phyloP scores from a whole-genome alignment of 2,113 vertebrate genomes.

The Eupsittula cactorum region DNA sequence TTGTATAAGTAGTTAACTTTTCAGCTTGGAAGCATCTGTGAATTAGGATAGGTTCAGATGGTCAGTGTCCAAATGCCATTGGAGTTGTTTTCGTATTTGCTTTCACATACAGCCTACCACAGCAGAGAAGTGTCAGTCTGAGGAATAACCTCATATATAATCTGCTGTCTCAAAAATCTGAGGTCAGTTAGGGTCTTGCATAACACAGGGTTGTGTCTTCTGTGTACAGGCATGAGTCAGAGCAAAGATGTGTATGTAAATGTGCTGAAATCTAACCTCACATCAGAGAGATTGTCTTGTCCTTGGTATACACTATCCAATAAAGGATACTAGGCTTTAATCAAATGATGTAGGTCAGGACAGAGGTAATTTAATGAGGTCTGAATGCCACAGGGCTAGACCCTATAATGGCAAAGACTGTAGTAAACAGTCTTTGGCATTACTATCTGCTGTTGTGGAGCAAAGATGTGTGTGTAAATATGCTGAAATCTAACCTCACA shows the following conservation, averaged over 20 bases:
- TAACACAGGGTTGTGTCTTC: neutral
- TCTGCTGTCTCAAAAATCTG: neutral
- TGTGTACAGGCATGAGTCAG: neutral
- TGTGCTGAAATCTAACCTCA: neutral
- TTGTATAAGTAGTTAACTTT: neutral
- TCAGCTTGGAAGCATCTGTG: neutral
- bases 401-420: no score
- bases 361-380: neutral
- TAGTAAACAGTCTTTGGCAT: no score
- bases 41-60: neutral
- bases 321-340: neutral
- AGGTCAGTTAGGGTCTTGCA: neutral
- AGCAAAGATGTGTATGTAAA: neutral
- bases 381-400: neutral
- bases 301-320: neutral
- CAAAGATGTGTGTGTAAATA: neutral
- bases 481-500: neutral
- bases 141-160: neutral
- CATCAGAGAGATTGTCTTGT: neutral
- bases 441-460: neutral
- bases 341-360: neutral
- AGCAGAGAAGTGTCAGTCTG: neutral
- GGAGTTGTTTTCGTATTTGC: neutral
- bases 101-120: neutral
- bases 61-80: neutral